Conservation (phyloP, 64 coral and sea anemone genomes). For the Montipora foliosa region DNA sequence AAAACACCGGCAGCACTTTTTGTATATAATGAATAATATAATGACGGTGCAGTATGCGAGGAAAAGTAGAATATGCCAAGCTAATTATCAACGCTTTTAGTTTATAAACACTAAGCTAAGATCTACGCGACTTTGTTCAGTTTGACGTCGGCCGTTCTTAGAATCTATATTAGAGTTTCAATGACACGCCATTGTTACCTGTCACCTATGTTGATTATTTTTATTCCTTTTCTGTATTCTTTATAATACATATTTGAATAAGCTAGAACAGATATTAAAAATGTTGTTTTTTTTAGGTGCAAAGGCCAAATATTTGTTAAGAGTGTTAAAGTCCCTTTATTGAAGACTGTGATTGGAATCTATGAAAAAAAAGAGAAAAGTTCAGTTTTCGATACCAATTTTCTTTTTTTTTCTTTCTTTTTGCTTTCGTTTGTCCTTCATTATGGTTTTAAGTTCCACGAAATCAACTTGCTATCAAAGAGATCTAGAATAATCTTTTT, state of each 20-base stretch:
- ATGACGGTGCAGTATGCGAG: conserved; percentile 8
- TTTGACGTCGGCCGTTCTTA: neutral
- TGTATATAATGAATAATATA: neutral
- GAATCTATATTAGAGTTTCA: neutral
- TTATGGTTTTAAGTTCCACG: too few species aligned
- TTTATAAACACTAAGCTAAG: neutral
- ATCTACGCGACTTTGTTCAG: neutral
- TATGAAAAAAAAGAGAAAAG: too few species aligned
- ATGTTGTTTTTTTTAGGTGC: neutral
- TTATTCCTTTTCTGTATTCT: neutral
- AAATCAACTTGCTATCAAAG: too few species aligned
- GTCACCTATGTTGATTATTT: neutral
- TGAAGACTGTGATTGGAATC: too few species aligned
- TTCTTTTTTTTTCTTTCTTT: too few species aligned
- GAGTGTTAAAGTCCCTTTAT: too few species aligned
- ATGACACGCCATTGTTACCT: neutral
- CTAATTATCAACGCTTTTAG: neutral
- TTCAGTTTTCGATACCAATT: too few species aligned
- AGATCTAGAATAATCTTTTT: too few species aligned
- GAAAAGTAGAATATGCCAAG: neutral
- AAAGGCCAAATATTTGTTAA: too few species aligned
- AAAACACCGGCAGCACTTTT: neutral
- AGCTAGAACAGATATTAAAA: neutral
- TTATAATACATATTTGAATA: conserved; percentile 4
- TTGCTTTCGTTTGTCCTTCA: too few species aligned